A percentile compares a stretch with the other conserved stretches of the same genome.
Conservation (phyloP, 2,797 vertebrate genomes). For the Epinephelus awoara region DNA sequence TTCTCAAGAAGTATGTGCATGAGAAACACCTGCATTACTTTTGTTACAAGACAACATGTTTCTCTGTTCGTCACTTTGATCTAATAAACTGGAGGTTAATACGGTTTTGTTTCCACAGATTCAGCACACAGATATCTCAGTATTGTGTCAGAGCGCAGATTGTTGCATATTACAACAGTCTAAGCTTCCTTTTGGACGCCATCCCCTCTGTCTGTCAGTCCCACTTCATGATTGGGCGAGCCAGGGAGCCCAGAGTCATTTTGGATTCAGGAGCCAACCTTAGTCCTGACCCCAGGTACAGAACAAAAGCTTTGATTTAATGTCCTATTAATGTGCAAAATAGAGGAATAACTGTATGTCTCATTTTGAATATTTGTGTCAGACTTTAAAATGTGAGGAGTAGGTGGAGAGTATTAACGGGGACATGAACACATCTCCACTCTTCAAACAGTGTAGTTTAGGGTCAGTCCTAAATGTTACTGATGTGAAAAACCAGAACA, state of each 20-base stretch:
- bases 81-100: background rate
- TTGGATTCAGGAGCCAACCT: slow-evolving; percentile 63
- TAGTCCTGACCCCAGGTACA: slow-evolving; percentile 78
- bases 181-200: slow-evolving; percentile 77
- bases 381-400: background rate
- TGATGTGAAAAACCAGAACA: background rate
- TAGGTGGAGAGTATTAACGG: background rate
- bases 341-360: background rate
- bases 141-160: slow-evolving; percentile 82
- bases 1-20: slow-evolving; percentile 82
- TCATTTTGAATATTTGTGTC: background rate
- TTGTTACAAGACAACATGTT: background rate
- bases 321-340: background rate
- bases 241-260: slow-evolving; percentile 57
- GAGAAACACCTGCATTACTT: background rate
- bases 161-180: slow-evolving; percentile 76
- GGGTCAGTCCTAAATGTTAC: background rate
- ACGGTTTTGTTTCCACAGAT: slow-evolving; percentile 68
- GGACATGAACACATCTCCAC: background rate
- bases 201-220: slow-evolving; percentile 79
- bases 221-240: slow-evolving; percentile 78
- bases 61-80: background rate
- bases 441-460: background rate
- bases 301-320: background rate
- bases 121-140: slow-evolving; percentile 75